phyloP scores from a whole-genome alignment of 2,797 vertebrate species.

The Hafferia zeledoni region DNA sequence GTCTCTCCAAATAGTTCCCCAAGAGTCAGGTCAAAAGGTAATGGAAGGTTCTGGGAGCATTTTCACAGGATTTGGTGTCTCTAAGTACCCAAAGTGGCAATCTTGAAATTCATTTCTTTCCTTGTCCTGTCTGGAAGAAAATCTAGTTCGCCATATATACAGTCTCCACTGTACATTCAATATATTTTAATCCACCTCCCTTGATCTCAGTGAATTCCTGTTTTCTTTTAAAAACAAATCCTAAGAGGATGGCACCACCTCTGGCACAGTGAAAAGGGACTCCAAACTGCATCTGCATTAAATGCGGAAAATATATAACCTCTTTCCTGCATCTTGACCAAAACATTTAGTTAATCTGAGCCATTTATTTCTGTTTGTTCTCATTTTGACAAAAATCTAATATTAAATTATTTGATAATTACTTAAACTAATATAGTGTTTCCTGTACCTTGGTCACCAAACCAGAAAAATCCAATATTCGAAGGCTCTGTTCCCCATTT shows the following conservation, averaged over 20 bases:
- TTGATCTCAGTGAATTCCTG: neutral
- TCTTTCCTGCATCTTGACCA: neutral
- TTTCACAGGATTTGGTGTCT: neutral
- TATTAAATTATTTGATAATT: neutral
- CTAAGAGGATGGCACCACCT: neutral
- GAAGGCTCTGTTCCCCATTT: neutral
- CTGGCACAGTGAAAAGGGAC: neutral
- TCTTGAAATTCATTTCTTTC: neutral
- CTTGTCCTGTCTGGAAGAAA: neutral
- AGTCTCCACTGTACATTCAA: neutral
- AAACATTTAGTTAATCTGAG: neutral
- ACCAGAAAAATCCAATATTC: constrained; percentile 22
- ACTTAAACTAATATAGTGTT: neutral
- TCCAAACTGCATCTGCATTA: neutral
- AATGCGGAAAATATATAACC: neutral
- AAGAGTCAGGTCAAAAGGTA: neutral
- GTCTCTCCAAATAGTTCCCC: neutral
- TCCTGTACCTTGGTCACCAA: constrained; percentile 30
- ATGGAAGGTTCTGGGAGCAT: neutral
- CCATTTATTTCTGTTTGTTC: constrained; percentile 27
- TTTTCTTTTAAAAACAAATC: neutral
- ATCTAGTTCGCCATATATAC: neutral
- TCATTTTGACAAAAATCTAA: constrained; percentile 37
- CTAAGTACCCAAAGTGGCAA: accelerated
- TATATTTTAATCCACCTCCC: neutral